Percentiles rank a stretch among this genome's conserved stretches.
Conservation (phyloP, 2,797 vertebrate species). For the Centropyge bicolor region DNA sequence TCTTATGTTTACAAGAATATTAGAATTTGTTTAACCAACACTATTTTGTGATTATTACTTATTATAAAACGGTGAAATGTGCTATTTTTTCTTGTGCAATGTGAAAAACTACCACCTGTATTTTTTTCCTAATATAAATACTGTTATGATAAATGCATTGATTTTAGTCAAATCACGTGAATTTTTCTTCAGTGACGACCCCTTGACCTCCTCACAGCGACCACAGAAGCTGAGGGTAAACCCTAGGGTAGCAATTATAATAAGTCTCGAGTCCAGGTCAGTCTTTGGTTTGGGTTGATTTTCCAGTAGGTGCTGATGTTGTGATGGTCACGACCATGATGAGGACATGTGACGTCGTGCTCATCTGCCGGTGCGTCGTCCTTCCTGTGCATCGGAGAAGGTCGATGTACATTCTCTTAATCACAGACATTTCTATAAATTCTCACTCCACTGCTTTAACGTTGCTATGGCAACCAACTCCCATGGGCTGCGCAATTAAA, state of each 20-base stretch:
- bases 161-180: not conserved
- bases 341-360: constrained; percentile 4
- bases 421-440: constrained; percentile 68
- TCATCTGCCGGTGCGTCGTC: constrained; percentile 12
- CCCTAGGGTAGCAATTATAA: not conserved
- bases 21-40: too few relatives aligned
- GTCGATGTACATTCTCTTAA: constrained; percentile 55
- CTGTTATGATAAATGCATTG: not conserved
- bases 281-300: constrained; percentile 6
- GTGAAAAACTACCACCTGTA: too few relatives aligned
- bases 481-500: constrained; percentile 83
- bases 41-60: too few relatives aligned
- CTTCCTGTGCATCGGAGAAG: constrained; percentile 21
- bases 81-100: too few relatives aligned
- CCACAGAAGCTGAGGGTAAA: too few relatives aligned
- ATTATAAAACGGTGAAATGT: too few relatives aligned
- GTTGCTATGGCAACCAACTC: constrained; percentile 80
- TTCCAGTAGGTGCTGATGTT: too few relatives aligned
- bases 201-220: too few relatives aligned
- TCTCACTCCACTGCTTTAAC: constrained; percentile 72
- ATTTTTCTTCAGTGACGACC: too few relatives aligned
- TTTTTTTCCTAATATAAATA: too few relatives aligned
- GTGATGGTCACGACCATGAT: not conserved
- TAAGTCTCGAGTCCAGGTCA: not conserved
- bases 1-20: too few relatives aligned